Evolutionary conservation across 2,113 vertebrate genomes (phyloP), one percentile per base, ranked within the genome.

Genomic region (Picathartes gymnocephalus): DNA sequence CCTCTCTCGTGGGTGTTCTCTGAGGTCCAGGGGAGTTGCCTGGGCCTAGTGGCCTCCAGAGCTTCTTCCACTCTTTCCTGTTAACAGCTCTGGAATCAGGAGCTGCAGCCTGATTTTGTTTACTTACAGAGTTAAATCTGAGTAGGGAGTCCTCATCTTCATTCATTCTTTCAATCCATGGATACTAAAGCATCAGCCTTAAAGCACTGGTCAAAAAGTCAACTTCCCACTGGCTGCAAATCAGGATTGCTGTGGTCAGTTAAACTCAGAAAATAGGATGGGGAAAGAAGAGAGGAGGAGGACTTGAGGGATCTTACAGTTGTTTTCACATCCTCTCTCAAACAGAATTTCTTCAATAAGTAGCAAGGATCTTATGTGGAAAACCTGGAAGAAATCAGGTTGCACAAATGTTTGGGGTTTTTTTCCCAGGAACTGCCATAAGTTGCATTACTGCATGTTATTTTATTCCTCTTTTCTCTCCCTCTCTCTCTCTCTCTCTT

Each of bases 361-460:
- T 39, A 60, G 50, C 51, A 64, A 93, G 68, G 64, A 72, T 85
- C 76, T 88, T 70, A 33, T 27, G 31, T 62, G 62, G 44, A 93
- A 88, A 88, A 64, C 53, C 86, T 90, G 61, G 71, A 91, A 79
- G 64, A 90, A 90, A 74, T 66, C 42, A 65, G 21, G 10, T 78
- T 81, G 40, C 56, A 62, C 20, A 81, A 76, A 65, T 93, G 20
- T 42, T 60, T 90, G 39, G 6, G 1, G 18, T 60, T 54, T 48
- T 69, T 62, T 50, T 22, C 60, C 61, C 40, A 18, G 27, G 40
- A 92, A 33, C 33, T 89, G 57, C 83, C 48, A 31, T 51, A 72
- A 84, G 66, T 92, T 93, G 92, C 88, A 93, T 80, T 95, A 24
- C 61, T 95, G 85, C 62, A 45, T 78, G 53, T 81, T 64, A 37